Evolutionary conservation across 2,113 vertebrate genomes (phyloP), one percentile per base, ranked within the genome.

Genomic region (Brevimyrus niger): DNA sequence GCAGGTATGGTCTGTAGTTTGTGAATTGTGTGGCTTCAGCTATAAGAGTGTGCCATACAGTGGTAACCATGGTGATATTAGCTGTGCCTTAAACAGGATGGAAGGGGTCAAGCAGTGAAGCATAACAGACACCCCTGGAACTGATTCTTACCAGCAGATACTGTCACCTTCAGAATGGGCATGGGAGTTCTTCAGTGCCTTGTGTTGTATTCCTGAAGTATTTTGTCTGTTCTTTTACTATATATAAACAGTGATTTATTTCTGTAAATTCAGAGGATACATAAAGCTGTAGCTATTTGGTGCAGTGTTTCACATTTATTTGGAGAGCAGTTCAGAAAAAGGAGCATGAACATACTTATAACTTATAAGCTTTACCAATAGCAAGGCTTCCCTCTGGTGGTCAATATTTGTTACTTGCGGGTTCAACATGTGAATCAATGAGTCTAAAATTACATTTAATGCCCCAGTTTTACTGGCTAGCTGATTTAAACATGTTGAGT

Each of bases 321-420:
- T 80, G 35, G 15, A 42, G 15, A 42, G 13, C 73, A 80, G 73
- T 8, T 80, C 35, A 42, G 1, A 80, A 80, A 42, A 17, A 38
- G 2, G 31, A 35, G 31, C 65, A 31, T 13, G 27, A 9, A 0
- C 15, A 82, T 46, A 38, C 42, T 7, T 46, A 21, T 38, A 1
- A 82, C 19, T 58, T 69, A 0, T n/a, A 55, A 80, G 90, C 3
- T 88, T 90, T 90, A 35, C 69, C 58, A 38, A 69, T 88, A 44
- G 23, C 19, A 51, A 90, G 87, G 76, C 1, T 89, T 17, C 93
- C 93, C 93, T 93, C 94, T 95, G 87, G 92, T 93, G 94, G 46
- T 85, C 10, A 13, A 9, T 21, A 51, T 86, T 31, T 31, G n/a
- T 44, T 53, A 86, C 48, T 19, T 51, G 47, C 11, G 0, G 27